Percentiles rank a stretch among this genome's conserved stretches.
These are phyloP conservation scores for Mycteria americana DNA, from an alignment of 2,797 vertebrate species.

Conservation along the genomic window DNA sequence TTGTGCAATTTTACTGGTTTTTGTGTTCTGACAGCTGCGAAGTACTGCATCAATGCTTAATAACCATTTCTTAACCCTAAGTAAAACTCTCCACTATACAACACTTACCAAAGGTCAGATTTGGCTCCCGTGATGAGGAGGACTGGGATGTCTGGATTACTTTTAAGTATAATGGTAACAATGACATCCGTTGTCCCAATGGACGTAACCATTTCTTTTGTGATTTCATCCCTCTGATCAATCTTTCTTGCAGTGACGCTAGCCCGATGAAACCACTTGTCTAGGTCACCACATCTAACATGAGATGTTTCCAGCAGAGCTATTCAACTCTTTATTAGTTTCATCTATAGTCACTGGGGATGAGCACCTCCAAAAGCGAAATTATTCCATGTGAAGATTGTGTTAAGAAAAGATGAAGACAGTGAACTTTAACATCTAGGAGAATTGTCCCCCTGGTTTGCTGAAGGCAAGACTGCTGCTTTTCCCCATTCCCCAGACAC, in stretches of 20 bases:
- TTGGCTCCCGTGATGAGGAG: neutral
- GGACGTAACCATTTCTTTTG: neutral
- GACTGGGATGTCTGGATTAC: neutral
- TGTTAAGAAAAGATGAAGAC: neutral
- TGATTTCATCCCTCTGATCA: neutral
- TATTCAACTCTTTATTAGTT: neutral
- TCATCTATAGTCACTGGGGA: neutral
- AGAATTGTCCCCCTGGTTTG: neutral
- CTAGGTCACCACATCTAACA: neutral
- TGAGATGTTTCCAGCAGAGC: neutral
- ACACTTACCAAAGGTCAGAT: neutral
- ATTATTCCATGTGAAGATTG: neutral
- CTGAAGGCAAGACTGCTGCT: neutral
- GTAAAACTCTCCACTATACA: neutral
- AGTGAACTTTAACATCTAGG: neutral
- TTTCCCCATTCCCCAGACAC: neutral
- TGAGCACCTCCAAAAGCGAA: neutral
- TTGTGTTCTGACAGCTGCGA: neutral
- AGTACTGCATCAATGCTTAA: neutral
- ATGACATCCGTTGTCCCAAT: neutral
- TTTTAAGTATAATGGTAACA: neutral
- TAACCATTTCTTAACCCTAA: neutral
- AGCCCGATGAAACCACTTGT: neutral
- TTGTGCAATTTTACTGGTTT: neutral
- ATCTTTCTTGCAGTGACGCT: neutral